Evolutionary conservation across 2,797 vertebrate species (phyloP), one percentile per base, ranked within the genome.

Genomic region (Malacoctenus gilli): DNA sequence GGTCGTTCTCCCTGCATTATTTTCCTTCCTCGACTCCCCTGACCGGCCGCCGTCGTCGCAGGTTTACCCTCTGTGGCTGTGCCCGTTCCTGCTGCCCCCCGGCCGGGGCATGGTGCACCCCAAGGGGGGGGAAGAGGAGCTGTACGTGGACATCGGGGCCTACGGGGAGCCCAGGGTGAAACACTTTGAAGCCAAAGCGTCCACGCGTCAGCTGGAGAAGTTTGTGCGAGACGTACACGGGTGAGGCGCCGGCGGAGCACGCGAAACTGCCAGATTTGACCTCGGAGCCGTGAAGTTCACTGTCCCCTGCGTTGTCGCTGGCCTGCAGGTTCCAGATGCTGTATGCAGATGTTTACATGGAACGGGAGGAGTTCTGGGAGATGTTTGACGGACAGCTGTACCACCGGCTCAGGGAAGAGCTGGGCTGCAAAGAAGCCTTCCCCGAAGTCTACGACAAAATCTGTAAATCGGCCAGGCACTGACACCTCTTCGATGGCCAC

Each of bases 21-120:
- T n/a, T n/a, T n/a, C n/a, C n/a, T n/a, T n/a, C n/a, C n/a, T n/a
- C n/a, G 25, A 28, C 25, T 28, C 25, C 6, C 9, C 5, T 11
- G 15, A 19, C 22, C 1, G 0, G 13, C 6, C 7, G 39, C 9
- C 57, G 32, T 18, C 28, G 40, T 68, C 60, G 10, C 67, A 99
- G 97, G 96, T 99, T 36, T 99, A 99, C 78, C 97, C 97, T 42
- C 85, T 99, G 71, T 99, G 97, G 97, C 86, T 99, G 31, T 99
- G 97, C 60, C 95, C 97, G 0, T 99, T 99, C 82, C 82, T 94
- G 69, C 46, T 99, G 76, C 94, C 92, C 36, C 93, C 93, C 19
- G 92, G 94, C 63, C 93, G 94, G 6, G 97, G 97, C 31, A 96
- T 99, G 94, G 94, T 99, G 37, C 97, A 98, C 72, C 96, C 97